Evolutionary conservation across 2,888 invertebrate genomes (phyloP).

Genomic region (Polietes domitor): DNA sequence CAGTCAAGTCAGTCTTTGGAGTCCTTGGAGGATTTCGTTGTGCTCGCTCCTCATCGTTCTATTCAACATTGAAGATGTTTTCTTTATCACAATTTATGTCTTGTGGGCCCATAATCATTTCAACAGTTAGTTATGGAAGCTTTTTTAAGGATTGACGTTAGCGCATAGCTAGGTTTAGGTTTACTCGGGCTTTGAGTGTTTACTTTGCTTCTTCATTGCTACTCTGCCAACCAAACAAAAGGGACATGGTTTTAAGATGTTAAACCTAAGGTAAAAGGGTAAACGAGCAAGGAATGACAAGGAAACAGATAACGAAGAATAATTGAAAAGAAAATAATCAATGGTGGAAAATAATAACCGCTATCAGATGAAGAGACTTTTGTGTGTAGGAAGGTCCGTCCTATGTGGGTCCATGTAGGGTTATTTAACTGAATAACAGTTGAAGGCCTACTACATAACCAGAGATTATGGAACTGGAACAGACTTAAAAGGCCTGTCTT

Average conservation of each 20-base stretch:
- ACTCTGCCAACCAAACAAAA: background rate
- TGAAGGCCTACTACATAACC: too few species aligned
- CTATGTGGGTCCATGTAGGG: too few species aligned
- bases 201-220: background rate
- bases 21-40: background rate
- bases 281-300: background rate
- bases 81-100: background rate
- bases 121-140: background rate
- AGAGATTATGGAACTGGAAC: too few species aligned
- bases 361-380: too few species aligned
- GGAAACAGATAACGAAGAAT: too few species aligned
- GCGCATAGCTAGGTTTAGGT: background rate
- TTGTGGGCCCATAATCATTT: background rate
- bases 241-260: background rate
- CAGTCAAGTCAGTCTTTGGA: background rate
- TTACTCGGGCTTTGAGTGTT: background rate
- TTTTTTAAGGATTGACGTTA: background rate
- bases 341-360: too few species aligned
- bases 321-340: too few species aligned
- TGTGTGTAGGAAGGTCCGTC: too few species aligned
- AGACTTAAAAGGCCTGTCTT: too few species aligned
- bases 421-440: too few species aligned
- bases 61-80: background rate
- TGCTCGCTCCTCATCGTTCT: background rate
- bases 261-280: background rate